phyloP scores from a whole-genome alignment of 2,113 vertebrate species.

The Varanus salvator region DNA sequence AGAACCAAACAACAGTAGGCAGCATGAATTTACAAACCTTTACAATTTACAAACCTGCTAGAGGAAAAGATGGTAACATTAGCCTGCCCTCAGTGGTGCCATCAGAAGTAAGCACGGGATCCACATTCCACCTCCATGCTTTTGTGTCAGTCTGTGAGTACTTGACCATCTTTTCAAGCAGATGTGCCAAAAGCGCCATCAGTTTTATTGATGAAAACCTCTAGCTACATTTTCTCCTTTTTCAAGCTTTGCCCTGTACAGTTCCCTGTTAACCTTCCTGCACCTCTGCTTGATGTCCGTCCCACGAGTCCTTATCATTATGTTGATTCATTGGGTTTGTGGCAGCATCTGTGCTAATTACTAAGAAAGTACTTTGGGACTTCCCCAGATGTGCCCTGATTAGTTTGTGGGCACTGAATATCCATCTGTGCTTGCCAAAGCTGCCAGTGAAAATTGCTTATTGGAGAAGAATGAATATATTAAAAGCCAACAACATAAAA shows the following conservation, averaged over 20 bases:
- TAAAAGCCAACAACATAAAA: background rate
- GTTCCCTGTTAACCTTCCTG: background rate
- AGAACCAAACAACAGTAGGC: background rate
- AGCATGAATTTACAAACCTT: background rate
- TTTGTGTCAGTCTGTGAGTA: background rate
- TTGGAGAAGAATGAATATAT: constrained; percentile 5
- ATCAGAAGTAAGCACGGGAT: background rate
- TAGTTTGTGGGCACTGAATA: constrained; percentile 1
- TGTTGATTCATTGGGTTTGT: background rate
- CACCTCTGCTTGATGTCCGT: background rate
- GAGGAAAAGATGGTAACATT: background rate
- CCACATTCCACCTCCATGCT: background rate
- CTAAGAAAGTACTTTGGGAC: background rate
- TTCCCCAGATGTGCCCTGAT: constrained; percentile 21
- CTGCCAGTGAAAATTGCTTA: constrained; percentile 27
- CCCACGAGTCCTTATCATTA: constrained; percentile 5
- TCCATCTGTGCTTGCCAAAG: constrained; percentile 9
- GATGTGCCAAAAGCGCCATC: background rate
- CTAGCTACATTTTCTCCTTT: background rate
- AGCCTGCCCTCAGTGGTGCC: background rate
- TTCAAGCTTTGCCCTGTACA: background rate
- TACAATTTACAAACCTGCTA: background rate
- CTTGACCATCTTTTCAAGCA: background rate
- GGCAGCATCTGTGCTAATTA: background rate
- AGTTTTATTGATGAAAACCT: background rate